Evolutionary conservation across 1,140 invertebrate species (phyloP).

Genomic region (Scaptomyza graminum): DNA sequence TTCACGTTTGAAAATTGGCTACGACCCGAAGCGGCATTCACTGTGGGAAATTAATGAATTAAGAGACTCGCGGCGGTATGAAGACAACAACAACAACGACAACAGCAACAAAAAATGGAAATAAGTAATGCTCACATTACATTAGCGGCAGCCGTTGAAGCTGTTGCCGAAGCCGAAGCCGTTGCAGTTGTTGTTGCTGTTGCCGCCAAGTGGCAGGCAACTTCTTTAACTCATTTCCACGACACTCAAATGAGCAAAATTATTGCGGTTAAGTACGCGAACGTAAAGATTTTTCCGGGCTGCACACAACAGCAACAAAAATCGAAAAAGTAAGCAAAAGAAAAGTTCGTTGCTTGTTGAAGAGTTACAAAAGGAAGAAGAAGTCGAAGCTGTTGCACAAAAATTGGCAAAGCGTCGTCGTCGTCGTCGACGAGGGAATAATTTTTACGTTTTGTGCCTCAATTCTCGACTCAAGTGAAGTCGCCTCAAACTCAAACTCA

Average conservation of each 20-base stretch:
- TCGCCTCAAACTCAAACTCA: neutral
- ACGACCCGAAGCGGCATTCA: slow-evolving; percentile 27
- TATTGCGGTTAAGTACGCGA: slow-evolving; percentile 82
- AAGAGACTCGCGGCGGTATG: slow-evolving; percentile 55
- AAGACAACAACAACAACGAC: slow-evolving; percentile 35
- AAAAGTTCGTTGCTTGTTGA: slow-evolving; percentile 42
- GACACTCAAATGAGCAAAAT: slow-evolving; percentile 82
- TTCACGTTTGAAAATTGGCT: slow-evolving; percentile 75
- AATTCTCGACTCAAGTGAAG: slow-evolving; percentile 4
- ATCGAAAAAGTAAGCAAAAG: slow-evolving; percentile 76
- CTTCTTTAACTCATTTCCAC: slow-evolving; percentile 79
- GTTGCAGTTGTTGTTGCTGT: slow-evolving; percentile 18
- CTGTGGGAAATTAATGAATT: slow-evolving; percentile 82
- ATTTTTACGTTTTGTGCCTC: slow-evolving; percentile 18
- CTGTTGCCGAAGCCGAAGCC: slow-evolving; percentile 11
- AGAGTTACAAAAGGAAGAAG: slow-evolving; percentile 12
- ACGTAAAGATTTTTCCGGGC: slow-evolving; percentile 66
- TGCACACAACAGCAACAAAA: slow-evolving; percentile 37
- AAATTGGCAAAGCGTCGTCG: slow-evolving; percentile 37
- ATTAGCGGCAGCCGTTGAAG: slow-evolving; percentile 47
- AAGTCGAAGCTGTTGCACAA: slow-evolving; percentile 38
- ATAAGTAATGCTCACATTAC: slow-evolving; percentile 81
- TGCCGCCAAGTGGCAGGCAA: slow-evolving; percentile 62
- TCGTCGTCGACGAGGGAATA: slow-evolving; percentile 39
- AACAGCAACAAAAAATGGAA: slow-evolving; percentile 59